These are phyloP conservation scores for Pantherophis guttatus DNA, from an alignment of 2,113 vertebrate genomes.

Conservation along the genomic window DNA sequence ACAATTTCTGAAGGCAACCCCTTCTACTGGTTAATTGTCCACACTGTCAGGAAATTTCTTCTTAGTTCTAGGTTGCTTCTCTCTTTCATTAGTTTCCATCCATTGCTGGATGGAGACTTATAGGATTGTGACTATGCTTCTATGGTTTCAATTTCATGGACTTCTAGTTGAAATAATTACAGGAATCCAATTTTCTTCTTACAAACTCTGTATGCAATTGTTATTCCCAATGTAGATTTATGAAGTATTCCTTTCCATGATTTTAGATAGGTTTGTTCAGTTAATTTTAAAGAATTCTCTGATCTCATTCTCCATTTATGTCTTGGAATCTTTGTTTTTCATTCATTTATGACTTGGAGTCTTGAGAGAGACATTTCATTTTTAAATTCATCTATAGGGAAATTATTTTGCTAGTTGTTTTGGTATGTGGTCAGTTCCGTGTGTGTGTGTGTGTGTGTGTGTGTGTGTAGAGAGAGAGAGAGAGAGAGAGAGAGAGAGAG, in stretches of 20 bases:
- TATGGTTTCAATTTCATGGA: not conserved
- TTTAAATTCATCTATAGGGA: constrained; percentile 8
- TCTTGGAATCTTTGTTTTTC: not conserved
- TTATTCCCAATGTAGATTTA: not conserved
- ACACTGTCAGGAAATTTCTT: not conserved
- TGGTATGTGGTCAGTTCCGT: not conserved
- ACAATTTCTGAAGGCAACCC: not conserved
- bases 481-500: too few species aligned
- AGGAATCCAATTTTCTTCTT: not conserved
- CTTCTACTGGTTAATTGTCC: not conserved
- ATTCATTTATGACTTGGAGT: not conserved
- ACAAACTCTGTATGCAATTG: not conserved
- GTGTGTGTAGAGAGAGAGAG: fast-evolving
- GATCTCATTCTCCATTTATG: constrained; percentile 20
- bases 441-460: too few species aligned
- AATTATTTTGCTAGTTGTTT: constrained; percentile 12
- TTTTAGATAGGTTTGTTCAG: not conserved
- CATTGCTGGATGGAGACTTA: not conserved
- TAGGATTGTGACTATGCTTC: not conserved
- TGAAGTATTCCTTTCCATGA: not conserved
- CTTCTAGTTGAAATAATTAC: not conserved
- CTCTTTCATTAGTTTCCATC: not conserved
- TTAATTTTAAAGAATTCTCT: constrained; percentile 11
- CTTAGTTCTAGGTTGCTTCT: not conserved
- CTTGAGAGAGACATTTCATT: constrained; percentile 17